Conservation (phyloP, 53 echinoderm and acorn worm genomes). For the Stichopus horrens region DNA sequence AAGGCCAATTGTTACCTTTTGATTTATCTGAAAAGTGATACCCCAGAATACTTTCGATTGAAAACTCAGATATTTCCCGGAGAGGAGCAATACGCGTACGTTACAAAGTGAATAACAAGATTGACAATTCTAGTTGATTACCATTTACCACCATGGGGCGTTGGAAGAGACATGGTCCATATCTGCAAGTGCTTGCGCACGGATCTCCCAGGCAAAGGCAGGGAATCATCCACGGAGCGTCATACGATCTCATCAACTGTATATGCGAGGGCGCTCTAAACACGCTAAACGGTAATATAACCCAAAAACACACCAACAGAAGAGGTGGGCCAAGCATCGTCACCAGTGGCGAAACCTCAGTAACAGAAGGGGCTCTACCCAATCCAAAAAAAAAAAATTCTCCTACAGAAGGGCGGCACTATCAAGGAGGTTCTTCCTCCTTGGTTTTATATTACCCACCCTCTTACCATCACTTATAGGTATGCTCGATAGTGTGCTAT, state of each 20-base stretch:
- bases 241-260: conserved; percentile 52
- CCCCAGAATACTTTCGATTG: no score
- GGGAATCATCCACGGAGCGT: not conserved
- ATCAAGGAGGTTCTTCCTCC: conserved; percentile 4
- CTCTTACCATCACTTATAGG: conserved; percentile 29
- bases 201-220: not conserved
- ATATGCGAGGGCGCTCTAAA: conserved; percentile 56
- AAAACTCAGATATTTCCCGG: no score
- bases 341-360: conserved; percentile 41
- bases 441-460: no score
- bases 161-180: not conserved
- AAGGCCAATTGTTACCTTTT: no score
- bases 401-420: not conserved
- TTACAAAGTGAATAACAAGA: no score
- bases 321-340: conserved; percentile 45
- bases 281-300: conserved; percentile 51
- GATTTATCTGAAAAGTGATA: no score
- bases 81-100: no score
- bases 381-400: conserved; percentile 53
- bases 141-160: not conserved
- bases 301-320: conserved; percentile 48
- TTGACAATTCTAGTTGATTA: no score
- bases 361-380: conserved; percentile 33
- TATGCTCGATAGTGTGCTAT: conserved; percentile 10
- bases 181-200: not conserved